Evolutionary conservation across 2,797 vertebrate genomes (phyloP).

Genomic region (Acanthiza pusilla): DNA sequence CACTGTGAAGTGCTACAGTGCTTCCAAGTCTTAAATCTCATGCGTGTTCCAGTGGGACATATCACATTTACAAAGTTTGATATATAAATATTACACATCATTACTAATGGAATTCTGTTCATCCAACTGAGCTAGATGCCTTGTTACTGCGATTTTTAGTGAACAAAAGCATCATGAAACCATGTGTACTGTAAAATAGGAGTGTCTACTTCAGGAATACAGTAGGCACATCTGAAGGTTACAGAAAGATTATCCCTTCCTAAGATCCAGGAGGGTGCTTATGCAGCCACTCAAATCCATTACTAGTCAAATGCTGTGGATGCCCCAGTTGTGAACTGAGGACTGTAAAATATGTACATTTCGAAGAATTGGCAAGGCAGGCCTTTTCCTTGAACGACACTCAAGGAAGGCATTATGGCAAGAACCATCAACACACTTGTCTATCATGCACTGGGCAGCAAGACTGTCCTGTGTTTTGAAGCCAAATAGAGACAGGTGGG

Average conservation of each 20-base stretch:
- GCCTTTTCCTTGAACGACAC: not conserved
- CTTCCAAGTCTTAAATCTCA: not conserved
- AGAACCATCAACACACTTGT: accelerated
- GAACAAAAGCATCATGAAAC: not conserved
- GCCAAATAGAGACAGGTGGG: accelerated
- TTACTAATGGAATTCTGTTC: not conserved
- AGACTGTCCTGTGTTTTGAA: not conserved
- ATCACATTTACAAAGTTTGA: accelerated
- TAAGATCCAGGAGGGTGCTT: not conserved
- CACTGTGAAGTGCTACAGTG: accelerated
- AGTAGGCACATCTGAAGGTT: not conserved
- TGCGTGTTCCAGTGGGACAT: accelerated
- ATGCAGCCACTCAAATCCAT: not conserved
- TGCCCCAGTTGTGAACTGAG: not conserved
- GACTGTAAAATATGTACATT: not conserved
- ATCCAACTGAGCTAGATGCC: not conserved
- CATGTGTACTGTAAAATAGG: not conserved
- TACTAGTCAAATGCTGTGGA: not conserved
- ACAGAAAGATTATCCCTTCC: not conserved
- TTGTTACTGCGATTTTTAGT: not conserved
- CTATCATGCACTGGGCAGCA: accelerated
- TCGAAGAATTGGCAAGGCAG: not conserved
- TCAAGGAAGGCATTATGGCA: accelerated
- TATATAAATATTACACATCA: not conserved
- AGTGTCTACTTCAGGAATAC: not conserved